Percentiles rank a stretch among this genome's conserved stretches.
Evolutionary conservation across 2,888 invertebrate species (phyloP).

Genomic region (Lepidochrysops patricia): DNA sequence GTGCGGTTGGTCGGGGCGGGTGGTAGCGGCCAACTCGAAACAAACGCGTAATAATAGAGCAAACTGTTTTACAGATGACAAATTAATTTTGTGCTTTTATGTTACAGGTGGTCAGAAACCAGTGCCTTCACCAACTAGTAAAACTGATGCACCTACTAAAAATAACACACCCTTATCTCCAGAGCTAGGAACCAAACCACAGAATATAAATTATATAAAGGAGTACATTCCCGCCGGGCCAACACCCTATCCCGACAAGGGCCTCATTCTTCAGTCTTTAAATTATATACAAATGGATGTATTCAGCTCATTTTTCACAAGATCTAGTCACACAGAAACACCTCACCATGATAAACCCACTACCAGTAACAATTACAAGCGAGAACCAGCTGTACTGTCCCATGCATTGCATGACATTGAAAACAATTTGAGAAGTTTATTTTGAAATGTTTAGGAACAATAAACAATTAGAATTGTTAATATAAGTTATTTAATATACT

Average conservation of each 20-base stretch:
- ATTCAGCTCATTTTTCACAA: constrained; percentile 54
- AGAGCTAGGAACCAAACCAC: constrained; percentile 25
- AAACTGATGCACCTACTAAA: constrained; percentile 24
- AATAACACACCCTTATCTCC: constrained; percentile 26
- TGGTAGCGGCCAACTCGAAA: no score
- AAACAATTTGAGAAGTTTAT: constrained; percentile 61
- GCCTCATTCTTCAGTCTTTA: constrained; percentile 58
- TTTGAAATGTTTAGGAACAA: constrained; percentile 36
- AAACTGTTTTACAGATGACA: no score
- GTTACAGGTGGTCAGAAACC: constrained; percentile 44
- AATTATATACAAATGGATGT: constrained; percentile 71
- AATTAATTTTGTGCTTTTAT: constrained; percentile 1
- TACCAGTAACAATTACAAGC: constrained; percentile 27
- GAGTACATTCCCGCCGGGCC: constrained; percentile 26
- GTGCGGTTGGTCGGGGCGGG: no score
- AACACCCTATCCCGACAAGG: constrained; percentile 62
- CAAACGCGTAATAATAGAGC: no score
- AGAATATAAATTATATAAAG: constrained; percentile 25
- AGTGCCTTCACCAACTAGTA: constrained; percentile 26
- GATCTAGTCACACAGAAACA: constrained; percentile 27
- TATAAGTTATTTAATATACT: constrained; percentile 13
- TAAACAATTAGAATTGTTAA: constrained; percentile 20
- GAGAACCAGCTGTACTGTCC: constrained; percentile 50
- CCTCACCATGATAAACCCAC: constrained; percentile 32
- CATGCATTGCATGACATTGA: constrained; percentile 56